Percentiles rank a stretch among this genome's conserved stretches.
Conservation (phyloP, 2,113 vertebrate genomes). For the Gallinago media region DNA sequence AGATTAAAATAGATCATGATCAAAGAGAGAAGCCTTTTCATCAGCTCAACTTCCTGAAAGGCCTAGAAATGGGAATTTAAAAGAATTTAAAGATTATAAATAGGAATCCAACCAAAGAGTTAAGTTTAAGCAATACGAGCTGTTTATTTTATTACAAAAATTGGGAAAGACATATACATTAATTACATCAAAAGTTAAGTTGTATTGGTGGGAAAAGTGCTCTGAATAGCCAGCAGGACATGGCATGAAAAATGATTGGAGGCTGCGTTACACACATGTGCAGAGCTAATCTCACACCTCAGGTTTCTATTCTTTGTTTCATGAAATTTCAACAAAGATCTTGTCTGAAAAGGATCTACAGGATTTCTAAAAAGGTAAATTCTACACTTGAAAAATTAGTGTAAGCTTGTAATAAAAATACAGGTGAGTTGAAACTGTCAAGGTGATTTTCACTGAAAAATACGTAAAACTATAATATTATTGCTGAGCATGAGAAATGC, state of each 20-base stretch:
- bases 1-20: background rate
- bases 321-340: background rate
- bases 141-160: background rate
- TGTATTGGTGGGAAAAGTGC: background rate
- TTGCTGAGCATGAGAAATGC: background rate
- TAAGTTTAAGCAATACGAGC: background rate
- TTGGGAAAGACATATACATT: background rate
- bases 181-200: background rate
- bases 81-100: background rate
- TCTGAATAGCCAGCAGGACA: background rate
- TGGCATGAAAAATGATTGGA: background rate
- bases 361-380: background rate
- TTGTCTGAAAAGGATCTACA: background rate
- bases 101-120: background rate
- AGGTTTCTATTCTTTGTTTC: background rate
- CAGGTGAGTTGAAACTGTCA: background rate
- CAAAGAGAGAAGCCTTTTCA: background rate
- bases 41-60: background rate
- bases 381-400: background rate
- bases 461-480: background rate
- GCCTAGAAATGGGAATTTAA: background rate
- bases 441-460: background rate
- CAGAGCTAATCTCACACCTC: background rate
- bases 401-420: background rate
- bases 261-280: background rate